These are phyloP conservation scores for Taphrorychus bicolor DNA, from an alignment of 2,888 invertebrate genomes.

Conservation along the genomic window DNA sequence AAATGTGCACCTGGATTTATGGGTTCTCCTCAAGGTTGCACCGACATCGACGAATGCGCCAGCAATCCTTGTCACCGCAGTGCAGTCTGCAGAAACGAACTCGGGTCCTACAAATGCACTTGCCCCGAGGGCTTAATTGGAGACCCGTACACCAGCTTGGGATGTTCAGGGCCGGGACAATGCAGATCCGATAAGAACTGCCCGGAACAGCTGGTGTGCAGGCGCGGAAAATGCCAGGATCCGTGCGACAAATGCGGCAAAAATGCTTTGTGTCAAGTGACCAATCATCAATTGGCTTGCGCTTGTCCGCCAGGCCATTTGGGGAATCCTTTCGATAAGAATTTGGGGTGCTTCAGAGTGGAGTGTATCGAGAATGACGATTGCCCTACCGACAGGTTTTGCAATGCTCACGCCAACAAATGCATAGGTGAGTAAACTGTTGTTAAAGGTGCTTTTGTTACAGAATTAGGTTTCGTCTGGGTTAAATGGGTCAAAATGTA, in stretches of 20 bases:
- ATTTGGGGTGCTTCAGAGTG: conserved; percentile 86
- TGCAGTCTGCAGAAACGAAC: conserved; percentile 79
- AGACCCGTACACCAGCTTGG: conserved; percentile 72
- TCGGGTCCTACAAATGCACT: conserved; percentile 80
- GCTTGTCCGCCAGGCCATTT: conserved; percentile 81
- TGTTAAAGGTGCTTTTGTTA: no score
- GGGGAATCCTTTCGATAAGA: conserved; percentile 79
- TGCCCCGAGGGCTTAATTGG: conserved; percentile 84
- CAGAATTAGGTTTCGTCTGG: no score
- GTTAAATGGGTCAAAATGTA: no score
- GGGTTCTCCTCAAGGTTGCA: conserved; percentile 75
- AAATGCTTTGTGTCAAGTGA: conserved; percentile 77
- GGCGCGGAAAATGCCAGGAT: conserved; percentile 79
- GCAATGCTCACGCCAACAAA: conserved; percentile 77
- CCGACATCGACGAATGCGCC: conserved; percentile 85
- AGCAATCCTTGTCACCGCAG: conserved; percentile 80
- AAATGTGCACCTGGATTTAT: conserved; percentile 80
- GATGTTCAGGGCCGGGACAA: conserved; percentile 79
- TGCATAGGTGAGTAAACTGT: conserved; percentile 75
- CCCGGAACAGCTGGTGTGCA: conserved; percentile 76
- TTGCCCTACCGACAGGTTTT: conserved; percentile 77
- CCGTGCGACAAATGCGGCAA: conserved; percentile 82
- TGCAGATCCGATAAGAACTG: conserved; percentile 80
- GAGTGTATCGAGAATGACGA: conserved; percentile 82
- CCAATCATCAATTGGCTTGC: conserved; percentile 76